Conservation (phyloP, 92 coral and sea anemone genomes). For the Phenganax stokvisi region DNA sequence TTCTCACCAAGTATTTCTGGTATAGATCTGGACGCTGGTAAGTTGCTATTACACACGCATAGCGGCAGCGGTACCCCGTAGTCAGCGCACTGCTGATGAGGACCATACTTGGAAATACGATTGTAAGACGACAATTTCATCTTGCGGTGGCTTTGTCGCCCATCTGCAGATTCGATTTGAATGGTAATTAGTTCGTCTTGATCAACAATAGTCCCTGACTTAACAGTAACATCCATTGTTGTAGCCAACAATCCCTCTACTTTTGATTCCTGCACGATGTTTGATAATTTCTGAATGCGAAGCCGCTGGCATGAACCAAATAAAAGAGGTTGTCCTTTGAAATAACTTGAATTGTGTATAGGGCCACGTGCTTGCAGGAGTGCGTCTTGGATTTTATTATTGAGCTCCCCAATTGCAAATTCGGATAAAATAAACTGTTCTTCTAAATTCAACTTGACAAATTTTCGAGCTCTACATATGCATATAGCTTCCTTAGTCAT, state of each 20-base stretch:
- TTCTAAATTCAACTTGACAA: neutral
- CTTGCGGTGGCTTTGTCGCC: conserved; percentile 49
- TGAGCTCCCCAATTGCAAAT: conserved; percentile 39
- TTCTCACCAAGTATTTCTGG: conserved; percentile 9
- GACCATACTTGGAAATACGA: conserved; percentile 62
- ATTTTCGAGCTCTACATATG: conserved; percentile 27
- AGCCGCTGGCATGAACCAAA: conserved; percentile 35
- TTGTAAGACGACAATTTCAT: conserved; percentile 65
- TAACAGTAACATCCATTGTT: conserved; percentile 36
- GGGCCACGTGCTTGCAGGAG: conserved; percentile 6
- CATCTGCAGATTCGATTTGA: conserved; percentile 10
- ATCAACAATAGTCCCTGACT: conserved; percentile 32
- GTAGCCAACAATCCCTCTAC: conserved; percentile 15
- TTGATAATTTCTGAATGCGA: conserved; percentile 8
- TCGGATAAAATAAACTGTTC: conserved; percentile 20
- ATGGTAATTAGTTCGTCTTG: conserved; percentile 15
- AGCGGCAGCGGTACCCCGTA: conserved; percentile 55
- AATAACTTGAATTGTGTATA: neutral
- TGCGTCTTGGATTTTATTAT: conserved; percentile 29
- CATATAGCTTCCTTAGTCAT: conserved; percentile 22
- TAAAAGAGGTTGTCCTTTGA: neutral
- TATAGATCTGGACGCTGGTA: neutral
- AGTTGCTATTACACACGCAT: conserved; percentile 53
- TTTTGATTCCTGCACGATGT: conserved; percentile 9
- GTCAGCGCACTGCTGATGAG: conserved; percentile 67